Percentiles rank a stretch among this genome's conserved stretches.
These are phyloP conservation scores for Maccullochella peelii DNA, from an alignment of 2,113 vertebrate genomes.

Conservation along the genomic window DNA sequence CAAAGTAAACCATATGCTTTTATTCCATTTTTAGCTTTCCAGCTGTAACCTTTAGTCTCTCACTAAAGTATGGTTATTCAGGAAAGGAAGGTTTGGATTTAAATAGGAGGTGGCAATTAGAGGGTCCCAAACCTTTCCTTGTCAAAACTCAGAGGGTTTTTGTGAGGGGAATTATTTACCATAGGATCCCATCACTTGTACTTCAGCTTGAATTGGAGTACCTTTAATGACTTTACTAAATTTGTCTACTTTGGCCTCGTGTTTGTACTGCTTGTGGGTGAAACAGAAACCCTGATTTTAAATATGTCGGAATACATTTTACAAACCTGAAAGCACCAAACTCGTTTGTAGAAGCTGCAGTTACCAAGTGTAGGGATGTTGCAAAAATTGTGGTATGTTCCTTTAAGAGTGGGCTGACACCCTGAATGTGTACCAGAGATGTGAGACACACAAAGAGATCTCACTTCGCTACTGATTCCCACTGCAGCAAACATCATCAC, in stretches of 20 bases:
- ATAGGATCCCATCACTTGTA: not conserved
- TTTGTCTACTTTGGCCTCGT: not conserved
- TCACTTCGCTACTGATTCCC: constrained; percentile 32
- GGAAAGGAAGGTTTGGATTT: not conserved
- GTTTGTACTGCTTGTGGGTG: not conserved
- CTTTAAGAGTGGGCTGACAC: constrained; percentile 82
- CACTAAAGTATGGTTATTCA: not conserved
- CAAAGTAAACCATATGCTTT: constrained; percentile 26
- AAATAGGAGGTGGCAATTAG: not conserved
- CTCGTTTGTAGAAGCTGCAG: not conserved
- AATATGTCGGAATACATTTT: not conserved
- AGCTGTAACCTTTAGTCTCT: not conserved
- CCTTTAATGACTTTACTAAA: not conserved
- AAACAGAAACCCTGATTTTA: not conserved
- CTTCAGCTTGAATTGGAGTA: not conserved
- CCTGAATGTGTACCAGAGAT: constrained; percentile 38
- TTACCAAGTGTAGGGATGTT: not conserved
- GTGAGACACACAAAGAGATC: not conserved
- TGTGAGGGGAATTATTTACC: not conserved
- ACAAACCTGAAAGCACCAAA: not conserved
- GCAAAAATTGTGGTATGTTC: constrained; percentile 26
- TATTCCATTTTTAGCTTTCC: not conserved
- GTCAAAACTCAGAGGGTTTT: not conserved
- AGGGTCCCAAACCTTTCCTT: not conserved
- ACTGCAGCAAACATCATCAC: not conserved